Evolutionary conservation across 2,113 vertebrate species (phyloP).

Genomic region (Menidia beryllina): DNA sequence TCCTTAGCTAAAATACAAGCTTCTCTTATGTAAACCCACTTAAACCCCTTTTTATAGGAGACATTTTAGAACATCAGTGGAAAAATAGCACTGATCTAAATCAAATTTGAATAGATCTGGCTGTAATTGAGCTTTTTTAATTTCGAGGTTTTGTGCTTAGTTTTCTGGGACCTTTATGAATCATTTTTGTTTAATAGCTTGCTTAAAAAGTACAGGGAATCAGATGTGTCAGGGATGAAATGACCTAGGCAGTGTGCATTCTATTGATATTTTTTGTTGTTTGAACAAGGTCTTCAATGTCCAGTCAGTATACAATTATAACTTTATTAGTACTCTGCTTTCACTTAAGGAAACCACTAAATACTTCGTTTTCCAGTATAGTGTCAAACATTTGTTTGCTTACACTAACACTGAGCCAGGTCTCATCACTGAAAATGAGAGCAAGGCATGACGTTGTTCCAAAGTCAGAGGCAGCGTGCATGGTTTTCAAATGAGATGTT

Average conservation of each 20-base stretch:
- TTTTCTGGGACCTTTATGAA: neutral
- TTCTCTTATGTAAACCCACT: neutral
- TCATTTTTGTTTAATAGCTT: neutral
- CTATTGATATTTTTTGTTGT: no score
- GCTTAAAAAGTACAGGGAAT: neutral
- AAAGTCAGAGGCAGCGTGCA: no score
- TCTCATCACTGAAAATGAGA: no score
- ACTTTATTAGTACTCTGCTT: neutral
- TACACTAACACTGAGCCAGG: neutral
- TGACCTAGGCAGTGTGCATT: no score
- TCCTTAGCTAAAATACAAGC: neutral
- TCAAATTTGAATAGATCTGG: neutral
- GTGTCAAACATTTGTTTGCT: neutral
- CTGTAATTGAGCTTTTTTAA: neutral
- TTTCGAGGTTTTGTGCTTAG: neutral
- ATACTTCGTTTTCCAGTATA: neutral
- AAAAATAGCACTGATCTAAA: neutral
- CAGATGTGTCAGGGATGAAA: no score
- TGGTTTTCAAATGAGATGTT: no score
- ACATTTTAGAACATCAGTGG: neutral
- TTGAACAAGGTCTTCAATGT: no score
- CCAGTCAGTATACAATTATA: no score
- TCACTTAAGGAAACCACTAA: neutral
- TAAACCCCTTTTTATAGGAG: neutral
- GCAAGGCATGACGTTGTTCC: no score